These are phyloP conservation scores for Protobothrops mucrosquamatus DNA, from an alignment of 2,113 vertebrate genomes.

Conservation along the genomic window DNA sequence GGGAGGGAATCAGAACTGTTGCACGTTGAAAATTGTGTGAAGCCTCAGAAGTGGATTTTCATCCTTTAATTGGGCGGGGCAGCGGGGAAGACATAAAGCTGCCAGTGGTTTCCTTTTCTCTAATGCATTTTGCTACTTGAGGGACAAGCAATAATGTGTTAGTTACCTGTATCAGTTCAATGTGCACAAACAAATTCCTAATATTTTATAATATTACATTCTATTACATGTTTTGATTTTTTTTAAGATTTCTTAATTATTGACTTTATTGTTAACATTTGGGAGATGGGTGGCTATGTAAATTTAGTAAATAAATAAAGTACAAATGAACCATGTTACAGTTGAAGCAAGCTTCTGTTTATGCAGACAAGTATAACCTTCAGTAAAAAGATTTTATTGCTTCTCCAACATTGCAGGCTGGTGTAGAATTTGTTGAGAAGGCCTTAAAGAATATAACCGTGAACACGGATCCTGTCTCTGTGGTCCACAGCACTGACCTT, in stretches of 20 bases:
- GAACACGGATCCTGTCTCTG: constrained; percentile 78
- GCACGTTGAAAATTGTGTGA: not conserved
- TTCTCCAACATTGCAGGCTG: constrained; percentile 73
- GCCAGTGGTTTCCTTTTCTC: not conserved
- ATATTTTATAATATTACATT: not conserved
- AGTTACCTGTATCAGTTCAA: accelerated
- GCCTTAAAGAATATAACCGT: constrained; percentile 79
- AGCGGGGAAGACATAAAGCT: not conserved
- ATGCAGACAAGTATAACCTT: not conserved
- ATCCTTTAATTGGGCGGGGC: not conserved
- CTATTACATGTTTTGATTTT: not conserved
- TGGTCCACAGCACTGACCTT: constrained; percentile 82
- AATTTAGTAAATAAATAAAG: not conserved
- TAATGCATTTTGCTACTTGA: not conserved
- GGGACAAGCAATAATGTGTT: not conserved
- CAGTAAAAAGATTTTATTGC: constrained; percentile 5
- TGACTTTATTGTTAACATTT: not conserved
- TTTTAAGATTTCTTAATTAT: not conserved
- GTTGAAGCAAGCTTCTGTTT: not conserved
- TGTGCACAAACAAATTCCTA: not conserved
- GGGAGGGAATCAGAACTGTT: not conserved
- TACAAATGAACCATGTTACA: not conserved
- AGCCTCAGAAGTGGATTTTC: not conserved
- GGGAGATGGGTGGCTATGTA: not conserved
- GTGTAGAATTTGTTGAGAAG: constrained; percentile 82